Percentiles rank a stretch among this genome's conserved stretches.
Evolutionary conservation across 2,888 invertebrate species (phyloP).

Genomic region (Trichopria drosophilae): DNA sequence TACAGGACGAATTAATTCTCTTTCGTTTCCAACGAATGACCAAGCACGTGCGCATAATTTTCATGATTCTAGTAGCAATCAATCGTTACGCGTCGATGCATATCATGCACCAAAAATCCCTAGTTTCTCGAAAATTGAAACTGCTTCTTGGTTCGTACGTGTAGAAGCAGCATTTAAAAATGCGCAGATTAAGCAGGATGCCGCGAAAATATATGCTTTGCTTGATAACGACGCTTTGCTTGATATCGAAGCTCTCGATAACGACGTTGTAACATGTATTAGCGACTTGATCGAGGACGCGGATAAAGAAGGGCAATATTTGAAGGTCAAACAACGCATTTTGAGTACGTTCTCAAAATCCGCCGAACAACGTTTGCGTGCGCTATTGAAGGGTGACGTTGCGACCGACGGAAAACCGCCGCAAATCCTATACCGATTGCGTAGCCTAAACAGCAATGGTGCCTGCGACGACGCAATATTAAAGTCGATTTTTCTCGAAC

Average conservation of each 20-base stretch:
- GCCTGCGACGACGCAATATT: conserved; percentile 1
- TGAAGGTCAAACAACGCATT: no score
- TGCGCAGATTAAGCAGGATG: not conserved
- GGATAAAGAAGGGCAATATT: not conserved
- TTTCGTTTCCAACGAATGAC: no score
- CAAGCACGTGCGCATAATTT: no score
- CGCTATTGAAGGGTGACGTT: conserved; percentile 5
- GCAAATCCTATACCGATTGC: conserved; percentile 1
- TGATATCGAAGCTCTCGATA: not conserved
- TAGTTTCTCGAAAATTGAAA: not conserved
- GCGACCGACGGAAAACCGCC: conserved; percentile 8
- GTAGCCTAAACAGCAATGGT: not conserved
- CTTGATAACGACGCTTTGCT: no score
- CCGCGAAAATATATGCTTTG: no score
- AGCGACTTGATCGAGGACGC: not conserved
- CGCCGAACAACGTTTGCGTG: not conserved
- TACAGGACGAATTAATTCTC: no score
- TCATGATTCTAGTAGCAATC: no score
- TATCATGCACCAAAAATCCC: not conserved
- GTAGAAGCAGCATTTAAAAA: not conserved
- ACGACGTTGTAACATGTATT: not conserved
- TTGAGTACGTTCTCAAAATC: conserved; percentile 2
- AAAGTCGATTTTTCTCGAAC: conserved; percentile 13
- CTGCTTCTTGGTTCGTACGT: not conserved
- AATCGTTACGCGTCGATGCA: not conserved